phyloP scores from a whole-genome alignment of 2,888 invertebrate genomes.

The Petrolisthes manimaculis region DNA sequence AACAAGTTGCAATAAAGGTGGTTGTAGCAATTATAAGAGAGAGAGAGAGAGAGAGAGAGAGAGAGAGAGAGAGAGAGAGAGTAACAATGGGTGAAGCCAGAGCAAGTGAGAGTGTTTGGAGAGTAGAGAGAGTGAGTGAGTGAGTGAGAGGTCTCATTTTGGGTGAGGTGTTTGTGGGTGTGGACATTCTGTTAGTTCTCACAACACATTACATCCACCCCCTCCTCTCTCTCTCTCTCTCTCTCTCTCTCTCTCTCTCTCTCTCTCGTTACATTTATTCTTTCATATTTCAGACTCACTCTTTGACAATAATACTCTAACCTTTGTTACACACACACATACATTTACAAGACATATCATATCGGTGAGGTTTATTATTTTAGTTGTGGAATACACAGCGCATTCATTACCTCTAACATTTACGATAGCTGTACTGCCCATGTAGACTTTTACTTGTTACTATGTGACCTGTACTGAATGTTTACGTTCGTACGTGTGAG shows the following conservation, averaged over 20 bases:
- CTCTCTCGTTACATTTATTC: background rate
- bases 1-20: background rate
- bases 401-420: too few relatives aligned
- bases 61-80: background rate
- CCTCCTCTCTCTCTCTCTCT: constrained; percentile 11
- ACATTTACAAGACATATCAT: background rate
- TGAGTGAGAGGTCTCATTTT: background rate
- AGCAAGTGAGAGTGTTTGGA: background rate
- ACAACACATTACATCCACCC: background rate
- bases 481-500: too few relatives aligned
- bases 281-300: background rate
- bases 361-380: too few relatives aligned
- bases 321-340: background rate
- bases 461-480: too few relatives aligned
- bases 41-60: background rate
- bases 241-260: background rate
- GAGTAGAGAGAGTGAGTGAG: background rate
- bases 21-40: background rate
- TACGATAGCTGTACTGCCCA: too few relatives aligned
- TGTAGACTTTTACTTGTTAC: too few relatives aligned
- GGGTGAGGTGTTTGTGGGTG: background rate
- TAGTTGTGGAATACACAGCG: too few relatives aligned
- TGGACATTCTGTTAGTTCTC: background rate
- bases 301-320: background rate
- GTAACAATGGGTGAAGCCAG: background rate